Conservation (phyloP, 2,113 vertebrate species). For the Vicugna pacos region DNA sequence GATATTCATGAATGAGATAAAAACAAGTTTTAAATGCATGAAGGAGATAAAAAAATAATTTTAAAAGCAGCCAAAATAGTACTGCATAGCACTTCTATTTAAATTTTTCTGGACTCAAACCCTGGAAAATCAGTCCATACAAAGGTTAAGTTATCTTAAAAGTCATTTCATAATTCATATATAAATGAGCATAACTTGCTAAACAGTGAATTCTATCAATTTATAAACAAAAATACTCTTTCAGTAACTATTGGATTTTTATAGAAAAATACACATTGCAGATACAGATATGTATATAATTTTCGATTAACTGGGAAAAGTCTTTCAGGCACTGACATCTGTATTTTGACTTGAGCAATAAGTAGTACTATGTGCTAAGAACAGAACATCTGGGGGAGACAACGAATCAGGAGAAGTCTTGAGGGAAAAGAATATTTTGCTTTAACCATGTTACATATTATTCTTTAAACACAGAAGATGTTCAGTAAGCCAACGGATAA, state of each 20-base stretch:
- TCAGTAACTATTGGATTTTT: background rate
- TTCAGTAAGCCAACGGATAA: background rate
- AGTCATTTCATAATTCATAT: background rate
- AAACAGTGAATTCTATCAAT: background rate
- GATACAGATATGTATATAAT: background rate
- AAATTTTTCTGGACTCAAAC: background rate
- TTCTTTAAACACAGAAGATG: background rate
- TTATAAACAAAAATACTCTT: background rate
- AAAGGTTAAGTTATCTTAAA: conserved; percentile 5
- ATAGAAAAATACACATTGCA: background rate
- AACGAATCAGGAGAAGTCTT: background rate
- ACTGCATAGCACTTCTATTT: background rate
- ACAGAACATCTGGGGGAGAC: background rate
- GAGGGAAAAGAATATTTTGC: background rate
- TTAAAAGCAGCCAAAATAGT: background rate
- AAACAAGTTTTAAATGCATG: background rate
- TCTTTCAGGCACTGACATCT: background rate
- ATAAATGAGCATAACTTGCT: conserved; percentile 18
- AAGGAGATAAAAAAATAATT: background rate
- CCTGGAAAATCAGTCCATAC: background rate
- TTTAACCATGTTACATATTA: background rate
- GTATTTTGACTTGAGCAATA: background rate
- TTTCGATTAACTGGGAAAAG: background rate
- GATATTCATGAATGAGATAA: background rate
- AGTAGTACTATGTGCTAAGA: background rate